Conservation (phyloP, 2,113 vertebrate species). For the Hemiscyllium ocellatum region DNA sequence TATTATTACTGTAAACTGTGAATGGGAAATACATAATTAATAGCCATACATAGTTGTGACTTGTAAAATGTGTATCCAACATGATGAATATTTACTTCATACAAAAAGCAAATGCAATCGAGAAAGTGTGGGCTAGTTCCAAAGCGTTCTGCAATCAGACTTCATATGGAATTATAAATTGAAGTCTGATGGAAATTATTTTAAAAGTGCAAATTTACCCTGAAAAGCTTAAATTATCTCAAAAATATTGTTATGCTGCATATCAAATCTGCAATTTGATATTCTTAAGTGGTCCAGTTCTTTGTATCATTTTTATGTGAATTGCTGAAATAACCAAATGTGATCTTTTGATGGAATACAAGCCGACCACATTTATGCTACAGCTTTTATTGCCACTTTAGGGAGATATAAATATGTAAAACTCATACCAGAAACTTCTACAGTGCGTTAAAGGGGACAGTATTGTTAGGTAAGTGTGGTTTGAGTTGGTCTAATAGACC, state of each 20-base stretch:
- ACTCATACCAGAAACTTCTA: neutral
- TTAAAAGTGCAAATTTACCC: neutral
- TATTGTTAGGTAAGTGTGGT: neutral
- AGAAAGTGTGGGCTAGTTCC: neutral
- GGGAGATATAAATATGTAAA: neutral
- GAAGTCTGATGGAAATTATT: neutral
- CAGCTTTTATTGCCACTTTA: neutral
- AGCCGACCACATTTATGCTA: neutral
- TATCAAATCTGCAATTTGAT: neutral
- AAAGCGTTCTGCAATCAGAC: neutral
- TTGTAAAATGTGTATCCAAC: neutral
- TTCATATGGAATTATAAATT: neutral
- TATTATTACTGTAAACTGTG: neutral
- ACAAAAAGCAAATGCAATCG: neutral
- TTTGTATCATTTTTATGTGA: neutral
- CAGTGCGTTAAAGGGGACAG: neutral
- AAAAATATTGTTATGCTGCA: neutral
- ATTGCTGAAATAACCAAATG: neutral
- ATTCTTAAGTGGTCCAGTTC: neutral
- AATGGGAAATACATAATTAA: neutral
- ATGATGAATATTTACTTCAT: neutral
- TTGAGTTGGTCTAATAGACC: neutral
- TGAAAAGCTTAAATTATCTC: neutral
- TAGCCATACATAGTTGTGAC: neutral
- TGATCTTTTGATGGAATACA: neutral